Evolutionary conservation across 2,888 invertebrate genomes (phyloP).

Genomic region (Agrochola lota): DNA sequence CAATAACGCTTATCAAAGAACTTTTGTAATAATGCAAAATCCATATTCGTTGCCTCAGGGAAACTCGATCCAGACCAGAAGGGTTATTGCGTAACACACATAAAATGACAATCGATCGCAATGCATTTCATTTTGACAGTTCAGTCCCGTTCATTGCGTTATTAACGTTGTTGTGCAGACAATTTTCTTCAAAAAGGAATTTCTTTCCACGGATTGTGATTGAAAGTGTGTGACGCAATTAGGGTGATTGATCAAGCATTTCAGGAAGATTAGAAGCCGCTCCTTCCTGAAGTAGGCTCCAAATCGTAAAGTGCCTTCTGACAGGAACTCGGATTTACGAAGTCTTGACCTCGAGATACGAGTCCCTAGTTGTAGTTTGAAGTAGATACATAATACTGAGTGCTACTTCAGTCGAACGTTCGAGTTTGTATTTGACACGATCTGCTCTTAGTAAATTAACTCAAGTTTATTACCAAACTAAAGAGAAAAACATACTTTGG

Average conservation of each 20-base stretch:
- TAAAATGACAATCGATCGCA: not conserved
- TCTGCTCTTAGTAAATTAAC: slow-evolving; percentile 12
- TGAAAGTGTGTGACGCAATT: not conserved
- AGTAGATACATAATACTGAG: slow-evolving; percentile 27
- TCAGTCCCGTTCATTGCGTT: no score
- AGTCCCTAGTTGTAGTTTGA: slow-evolving; percentile 49
- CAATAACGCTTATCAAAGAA: slow-evolving; percentile 47
- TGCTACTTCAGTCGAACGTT: slow-evolving; percentile 20
- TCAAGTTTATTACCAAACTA: not conserved
- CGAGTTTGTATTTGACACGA: slow-evolving; percentile 25
- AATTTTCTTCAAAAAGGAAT: no score
- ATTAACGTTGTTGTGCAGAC: no score
- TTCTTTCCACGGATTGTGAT: not conserved
- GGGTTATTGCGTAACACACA: not conserved
- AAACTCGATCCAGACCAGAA: not conserved
- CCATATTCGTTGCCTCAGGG: slow-evolving; percentile 36
- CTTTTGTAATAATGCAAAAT: slow-evolving; percentile 27
- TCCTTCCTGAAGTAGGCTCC: slow-evolving; percentile 44
- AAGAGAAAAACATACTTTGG: slow-evolving; percentile 7
- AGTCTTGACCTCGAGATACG: slow-evolving; percentile 49
- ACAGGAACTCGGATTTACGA: slow-evolving; percentile 39
- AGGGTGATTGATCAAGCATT: slow-evolving; percentile 32
- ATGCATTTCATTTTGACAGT: not conserved
- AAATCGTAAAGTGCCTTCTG: slow-evolving; percentile 45
- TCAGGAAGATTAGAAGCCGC: slow-evolving; percentile 39